These are phyloP conservation scores for Sinonovacula constricta DNA, from an alignment of 1,140 invertebrate species.

Conservation along the genomic window DNA sequence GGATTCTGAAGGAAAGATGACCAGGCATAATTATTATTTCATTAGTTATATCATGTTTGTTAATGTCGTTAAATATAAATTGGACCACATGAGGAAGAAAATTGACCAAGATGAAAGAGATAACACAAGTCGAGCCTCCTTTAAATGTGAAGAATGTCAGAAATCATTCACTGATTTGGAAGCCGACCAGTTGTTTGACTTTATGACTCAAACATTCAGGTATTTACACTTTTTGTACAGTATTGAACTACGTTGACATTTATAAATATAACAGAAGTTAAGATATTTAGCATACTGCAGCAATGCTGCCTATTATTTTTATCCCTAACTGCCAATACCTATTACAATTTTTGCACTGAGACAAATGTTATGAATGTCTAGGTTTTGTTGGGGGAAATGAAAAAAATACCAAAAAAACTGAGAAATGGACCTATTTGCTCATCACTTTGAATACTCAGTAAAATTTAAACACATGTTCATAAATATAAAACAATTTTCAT, in stretches of 20 bases:
- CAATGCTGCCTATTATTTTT: too few relatives aligned
- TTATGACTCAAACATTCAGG: conserved; percentile 88
- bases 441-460: too few relatives aligned
- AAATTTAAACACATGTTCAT: too few relatives aligned
- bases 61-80: conserved; percentile 96
- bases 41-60: conserved; percentile 98
- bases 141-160: conserved; percentile 93
- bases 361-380: too few relatives aligned
- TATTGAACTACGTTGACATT: conserved; percentile 19
- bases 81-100: conserved; percentile 96
- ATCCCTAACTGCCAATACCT: too few relatives aligned
- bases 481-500: too few relatives aligned
- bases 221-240: conserved; percentile 28
- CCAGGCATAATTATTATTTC: conserved; percentile 98
- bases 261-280: too few relatives aligned
- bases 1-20: conserved; percentile 95
- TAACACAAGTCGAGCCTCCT: conserved; percentile 95
- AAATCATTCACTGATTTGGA: conserved; percentile 89
- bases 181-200: conserved; percentile 94
- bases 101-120: conserved; percentile 97
- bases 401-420: too few relatives aligned
- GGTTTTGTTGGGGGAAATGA: too few relatives aligned
- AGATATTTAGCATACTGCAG: too few relatives aligned
- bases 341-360: too few relatives aligned
- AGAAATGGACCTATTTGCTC: too few relatives aligned